Conservation (phyloP, 2,888 invertebrate genomes). For the Tinea semifulvella region DNA sequence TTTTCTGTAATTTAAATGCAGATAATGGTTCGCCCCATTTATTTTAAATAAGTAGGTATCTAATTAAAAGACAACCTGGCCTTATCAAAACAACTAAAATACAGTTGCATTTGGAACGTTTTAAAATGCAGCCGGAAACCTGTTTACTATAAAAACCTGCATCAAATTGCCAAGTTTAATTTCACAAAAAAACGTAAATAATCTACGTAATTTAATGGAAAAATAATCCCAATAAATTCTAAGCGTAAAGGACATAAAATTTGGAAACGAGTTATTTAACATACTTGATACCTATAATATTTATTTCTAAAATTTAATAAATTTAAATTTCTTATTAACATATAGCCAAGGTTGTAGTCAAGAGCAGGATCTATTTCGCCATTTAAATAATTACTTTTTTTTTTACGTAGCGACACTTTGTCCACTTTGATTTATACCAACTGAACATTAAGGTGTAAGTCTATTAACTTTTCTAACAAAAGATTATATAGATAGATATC, state of each 20-base stretch:
- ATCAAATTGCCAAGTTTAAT: neutral
- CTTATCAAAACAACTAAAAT: no score
- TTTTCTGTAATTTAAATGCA: no score
- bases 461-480: no score
- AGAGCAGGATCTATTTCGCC: constrained; percentile 7
- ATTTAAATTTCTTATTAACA: constrained; percentile 1
- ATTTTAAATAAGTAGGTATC: no score
- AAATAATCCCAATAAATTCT: neutral
- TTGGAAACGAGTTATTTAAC: constrained; percentile 1
- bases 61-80: no score
- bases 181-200: neutral
- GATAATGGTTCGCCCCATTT: no score
- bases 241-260: neutral
- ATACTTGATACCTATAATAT: neutral
- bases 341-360: constrained; percentile 1
- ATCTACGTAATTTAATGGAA: neutral
- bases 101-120: neutral
- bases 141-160: no score
- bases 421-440: neutral
- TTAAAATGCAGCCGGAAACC: neutral
- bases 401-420: neutral
- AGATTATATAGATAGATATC: no score
- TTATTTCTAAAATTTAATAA: constrained; percentile 2
- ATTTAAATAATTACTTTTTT: neutral
- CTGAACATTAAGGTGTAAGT: neutral